Conservation (phyloP, 2,888 invertebrate genomes). For the Rhingia campestris region DNA sequence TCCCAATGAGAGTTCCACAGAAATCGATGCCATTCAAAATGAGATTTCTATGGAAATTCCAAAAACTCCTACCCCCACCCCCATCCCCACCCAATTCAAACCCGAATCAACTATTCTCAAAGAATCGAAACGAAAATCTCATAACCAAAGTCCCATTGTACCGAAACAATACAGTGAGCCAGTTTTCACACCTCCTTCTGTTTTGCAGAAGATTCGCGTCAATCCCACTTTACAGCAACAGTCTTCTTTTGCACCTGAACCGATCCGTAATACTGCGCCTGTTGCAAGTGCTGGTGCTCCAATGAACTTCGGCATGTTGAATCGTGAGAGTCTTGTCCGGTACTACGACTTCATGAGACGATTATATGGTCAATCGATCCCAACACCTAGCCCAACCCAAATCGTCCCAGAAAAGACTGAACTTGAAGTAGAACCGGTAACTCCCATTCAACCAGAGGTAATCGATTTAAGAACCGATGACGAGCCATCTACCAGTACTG, state of each 20-base stretch:
- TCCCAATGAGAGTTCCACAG: conserved; percentile 82
- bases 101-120: conserved; percentile 16
- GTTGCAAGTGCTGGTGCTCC: conserved; percentile 44
- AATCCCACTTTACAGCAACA: conserved; percentile 78
- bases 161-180: conserved; percentile 37
- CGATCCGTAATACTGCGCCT: conserved; percentile 40
- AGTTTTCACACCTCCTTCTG: conserved; percentile 21
- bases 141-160: conserved; percentile 3
- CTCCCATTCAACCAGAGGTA: neutral
- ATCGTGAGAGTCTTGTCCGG: conserved; percentile 78
- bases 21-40: conserved; percentile 80
- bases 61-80: conserved; percentile 45
- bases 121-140: conserved; percentile 22
- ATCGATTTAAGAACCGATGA: conserved; percentile 48
- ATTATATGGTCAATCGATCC: conserved; percentile 77
- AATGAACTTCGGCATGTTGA: conserved; percentile 77
- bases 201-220: conserved; percentile 78
- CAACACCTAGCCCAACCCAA: neutral
- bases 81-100: conserved; percentile 18
- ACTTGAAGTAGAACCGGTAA: neutral
- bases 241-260: conserved; percentile 76
- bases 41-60: conserved; percentile 80
- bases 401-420: neutral
- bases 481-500: conserved; percentile 37
- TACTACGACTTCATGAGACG: conserved; percentile 81